Evolutionary conservation across 1,140 invertebrate genomes (phyloP).

Genomic region (Drosophila bocki): DNA sequence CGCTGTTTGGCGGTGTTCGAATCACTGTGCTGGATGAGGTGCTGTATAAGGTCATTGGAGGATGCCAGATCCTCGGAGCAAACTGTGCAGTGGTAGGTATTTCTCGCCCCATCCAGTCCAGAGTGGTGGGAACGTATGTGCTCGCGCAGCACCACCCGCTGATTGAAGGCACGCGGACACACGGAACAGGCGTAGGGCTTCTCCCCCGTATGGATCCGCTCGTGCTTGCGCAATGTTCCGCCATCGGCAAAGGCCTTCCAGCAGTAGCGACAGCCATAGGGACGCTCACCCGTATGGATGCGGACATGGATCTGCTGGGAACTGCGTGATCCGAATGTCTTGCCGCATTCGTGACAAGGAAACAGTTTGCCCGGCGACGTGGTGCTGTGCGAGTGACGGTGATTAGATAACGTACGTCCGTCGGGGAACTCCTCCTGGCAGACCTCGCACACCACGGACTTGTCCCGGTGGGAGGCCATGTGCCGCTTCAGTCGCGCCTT

Average conservation of each 20-base stretch:
- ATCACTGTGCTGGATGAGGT: constrained; percentile 93
- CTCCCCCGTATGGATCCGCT: constrained; percentile 98
- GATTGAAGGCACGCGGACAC: constrained; percentile 94
- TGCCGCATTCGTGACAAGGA: constrained; percentile 93
- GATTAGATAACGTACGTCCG: constrained; percentile 89
- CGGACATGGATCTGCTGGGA: constrained; percentile 96
- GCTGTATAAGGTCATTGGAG: constrained; percentile 91
- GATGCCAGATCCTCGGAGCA: constrained; percentile 89
- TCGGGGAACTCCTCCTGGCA: constrained; percentile 91
- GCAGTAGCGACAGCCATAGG: constrained; percentile 98
- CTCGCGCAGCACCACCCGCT: constrained; percentile 92
- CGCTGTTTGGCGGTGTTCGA: constrained; percentile 92
- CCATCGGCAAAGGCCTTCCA: constrained; percentile 99
- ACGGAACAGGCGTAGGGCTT: constrained; percentile 98
- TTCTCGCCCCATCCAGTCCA: constrained; percentile 88
- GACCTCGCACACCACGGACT: constrained; percentile 89
- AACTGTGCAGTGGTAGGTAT: constrained; percentile 90
- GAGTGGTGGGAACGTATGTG: constrained; percentile 94
- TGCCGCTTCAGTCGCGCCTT: constrained; percentile 88
- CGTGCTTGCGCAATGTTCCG: constrained; percentile 98
- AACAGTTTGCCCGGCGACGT: constrained; percentile 89
- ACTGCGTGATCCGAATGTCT: constrained; percentile 94
- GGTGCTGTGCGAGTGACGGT: constrained; percentile 89
- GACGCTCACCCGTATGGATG: constrained; percentile 92
- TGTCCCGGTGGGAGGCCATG: constrained; percentile 90